Conservation (phyloP, 1,140 invertebrate species). For the Drosophila setifemur region DNA sequence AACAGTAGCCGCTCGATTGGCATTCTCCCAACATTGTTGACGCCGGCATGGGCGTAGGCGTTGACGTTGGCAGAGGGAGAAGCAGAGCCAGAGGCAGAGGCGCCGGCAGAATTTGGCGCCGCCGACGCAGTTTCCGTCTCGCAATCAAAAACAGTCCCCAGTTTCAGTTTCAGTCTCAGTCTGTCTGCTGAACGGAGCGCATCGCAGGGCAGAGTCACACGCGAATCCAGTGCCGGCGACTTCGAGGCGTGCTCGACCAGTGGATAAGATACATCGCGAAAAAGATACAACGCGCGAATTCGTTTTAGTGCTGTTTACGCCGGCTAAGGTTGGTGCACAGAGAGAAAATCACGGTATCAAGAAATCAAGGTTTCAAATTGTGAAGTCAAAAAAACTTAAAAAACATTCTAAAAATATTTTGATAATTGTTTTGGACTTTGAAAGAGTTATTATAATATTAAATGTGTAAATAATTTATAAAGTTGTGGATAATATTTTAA, state of each 20-base stretch:
- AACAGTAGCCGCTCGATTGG: constrained; percentile 25
- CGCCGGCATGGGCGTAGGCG: not conserved
- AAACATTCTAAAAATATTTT: not conserved
- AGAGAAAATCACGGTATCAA: not conserved
- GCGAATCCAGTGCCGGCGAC: constrained; percentile 52
- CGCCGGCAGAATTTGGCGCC: constrained; percentile 13
- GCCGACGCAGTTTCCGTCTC: constrained; percentile 31
- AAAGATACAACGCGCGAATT: constrained; percentile 14
- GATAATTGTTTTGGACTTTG: no score
- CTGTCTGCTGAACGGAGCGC: constrained; percentile 71
- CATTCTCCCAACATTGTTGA: constrained; percentile 4
- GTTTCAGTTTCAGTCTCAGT: constrained; percentile 66
- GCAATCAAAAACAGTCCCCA: not conserved
- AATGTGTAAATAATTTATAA: no score
- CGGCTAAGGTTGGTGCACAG: constrained; percentile 4
- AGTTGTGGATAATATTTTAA: no score
- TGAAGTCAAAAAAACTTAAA: no score
- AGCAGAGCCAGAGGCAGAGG: no score
- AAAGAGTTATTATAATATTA: not conserved
- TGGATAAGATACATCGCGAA: constrained; percentile 6
- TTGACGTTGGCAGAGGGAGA: not conserved
- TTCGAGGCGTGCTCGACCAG: constrained; percentile 52
- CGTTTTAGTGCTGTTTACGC: not conserved
- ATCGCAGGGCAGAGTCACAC: constrained; percentile 53
- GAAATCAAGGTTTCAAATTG: not conserved